Evolutionary conservation across 2,888 invertebrate genomes (phyloP), one percentile per base, ranked within the genome.

Genomic region (Lysandra bellargus): DNA sequence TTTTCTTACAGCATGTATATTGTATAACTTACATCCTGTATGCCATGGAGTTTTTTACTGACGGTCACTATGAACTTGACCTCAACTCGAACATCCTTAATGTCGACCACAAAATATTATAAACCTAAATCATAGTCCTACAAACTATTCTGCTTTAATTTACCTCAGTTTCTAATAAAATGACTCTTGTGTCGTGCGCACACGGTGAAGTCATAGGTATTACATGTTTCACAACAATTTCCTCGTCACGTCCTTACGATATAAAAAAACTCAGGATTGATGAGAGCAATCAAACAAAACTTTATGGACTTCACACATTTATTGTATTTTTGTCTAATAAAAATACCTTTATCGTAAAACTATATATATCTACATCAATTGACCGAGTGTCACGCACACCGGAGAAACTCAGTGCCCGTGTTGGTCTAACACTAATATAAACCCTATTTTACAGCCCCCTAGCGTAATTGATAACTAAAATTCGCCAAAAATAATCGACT

Each of bases 321-420:
- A 94, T 94, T 94, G 93, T 93, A 93, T 94, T 94, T 93, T 92
- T 88, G 93, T 94, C 94, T 94, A 94, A 93, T 94, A 94, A 94
- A 94, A 94, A 94, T 94, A 94, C 92, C 93, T 91, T 78, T 79
- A 90, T 92, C 84, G 90, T 92, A 85, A 91, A 91, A 91, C 91
- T 93, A 93, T 92, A 83, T 89, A 90, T 92, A 92, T 93, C 92
- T 92, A 92, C 93, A 92, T 93, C 94, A 93, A 92, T 92, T 92
- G 93, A 93, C 94, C 93, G 92, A 91, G 92, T 92, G 33, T 69
- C 69, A 14, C 69, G 33, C 14, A 37, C 69, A 37, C 69, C 33
- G 69, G 69, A 69, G 33, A 69, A 69, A 69, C 33, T 69, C 30
- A 69, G 33, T 69, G 30, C 30, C 12, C 12, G 64, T 12, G 64